phyloP scores from a whole-genome alignment of 2,797 vertebrate genomes.

The Lepidocolaptes lacrymiger region DNA sequence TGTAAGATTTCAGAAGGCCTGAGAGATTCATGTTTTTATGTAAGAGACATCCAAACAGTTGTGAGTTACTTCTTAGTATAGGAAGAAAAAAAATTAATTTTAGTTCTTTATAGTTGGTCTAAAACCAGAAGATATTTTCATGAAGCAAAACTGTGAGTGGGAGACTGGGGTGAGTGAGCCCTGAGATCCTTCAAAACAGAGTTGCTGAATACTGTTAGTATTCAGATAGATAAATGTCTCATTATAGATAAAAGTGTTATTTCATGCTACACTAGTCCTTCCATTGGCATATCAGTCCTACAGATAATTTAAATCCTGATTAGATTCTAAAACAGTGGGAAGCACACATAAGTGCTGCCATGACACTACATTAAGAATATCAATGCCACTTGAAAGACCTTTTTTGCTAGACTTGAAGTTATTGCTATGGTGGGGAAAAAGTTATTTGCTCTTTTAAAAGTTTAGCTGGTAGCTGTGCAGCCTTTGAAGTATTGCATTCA shows the following conservation, averaged over 20 bases:
- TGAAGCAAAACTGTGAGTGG: not conserved
- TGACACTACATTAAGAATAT: not conserved
- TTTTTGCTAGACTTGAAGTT: not conserved
- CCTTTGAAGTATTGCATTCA: not conserved
- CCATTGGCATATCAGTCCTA: not conserved
- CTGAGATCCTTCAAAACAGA: not conserved
- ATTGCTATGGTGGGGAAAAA: not conserved
- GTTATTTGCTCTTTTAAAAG: not conserved
- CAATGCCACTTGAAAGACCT: not conserved
- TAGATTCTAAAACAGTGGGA: not conserved
- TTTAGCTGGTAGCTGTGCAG: not conserved
- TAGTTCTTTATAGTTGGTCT: not conserved
- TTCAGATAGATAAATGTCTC: not conserved
- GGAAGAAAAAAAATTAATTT: not conserved
- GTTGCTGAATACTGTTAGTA: not conserved
- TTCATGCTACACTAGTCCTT: not conserved
- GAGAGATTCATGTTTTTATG: not conserved
- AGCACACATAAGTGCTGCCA: not conserved
- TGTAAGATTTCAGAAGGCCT: not conserved
- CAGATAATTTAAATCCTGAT: not conserved
- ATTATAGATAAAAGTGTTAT: not conserved
- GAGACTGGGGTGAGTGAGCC: rapidly evolving
- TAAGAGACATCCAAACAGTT: not conserved
- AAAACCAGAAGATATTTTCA: not conserved
- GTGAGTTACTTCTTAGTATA: not conserved